phyloP scores from a whole-genome alignment of 30 jellyfish, hydroid and myxozoan genomes.

The Aurelia coerulea region DNA sequence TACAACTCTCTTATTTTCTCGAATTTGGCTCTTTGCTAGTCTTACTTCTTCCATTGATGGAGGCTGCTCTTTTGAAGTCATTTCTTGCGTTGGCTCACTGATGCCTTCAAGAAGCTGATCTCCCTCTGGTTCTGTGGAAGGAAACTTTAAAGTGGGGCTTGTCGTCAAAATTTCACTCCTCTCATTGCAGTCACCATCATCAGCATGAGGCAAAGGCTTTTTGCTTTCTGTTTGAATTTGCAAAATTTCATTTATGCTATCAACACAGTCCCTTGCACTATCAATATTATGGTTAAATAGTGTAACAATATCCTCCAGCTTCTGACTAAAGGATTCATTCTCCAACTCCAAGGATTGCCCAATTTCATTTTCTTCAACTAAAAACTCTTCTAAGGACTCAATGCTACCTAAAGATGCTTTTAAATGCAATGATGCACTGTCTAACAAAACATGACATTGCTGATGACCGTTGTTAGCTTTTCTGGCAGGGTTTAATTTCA shows the following conservation, averaged over 20 bases:
- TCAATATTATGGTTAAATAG: slow-evolving; percentile 19
- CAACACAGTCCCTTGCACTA: slow-evolving; percentile 40
- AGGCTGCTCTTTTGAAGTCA: neutral
- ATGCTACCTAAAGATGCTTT: slow-evolving; percentile 41
- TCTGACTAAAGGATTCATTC: neutral
- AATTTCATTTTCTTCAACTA: neutral
- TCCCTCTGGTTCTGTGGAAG: slow-evolving; percentile 33
- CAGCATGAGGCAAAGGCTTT: neutral
- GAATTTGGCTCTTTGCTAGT: slow-evolving; percentile 22
- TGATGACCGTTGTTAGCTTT: neutral
- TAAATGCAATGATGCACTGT: slow-evolving; percentile 49
- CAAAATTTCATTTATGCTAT: neutral
- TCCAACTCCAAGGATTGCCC: neutral
- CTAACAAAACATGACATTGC: neutral
- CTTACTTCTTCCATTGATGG: neutral
- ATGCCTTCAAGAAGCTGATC: slow-evolving; percentile 52
- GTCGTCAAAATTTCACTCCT: neutral
- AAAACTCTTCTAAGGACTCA: slow-evolving; percentile 3
- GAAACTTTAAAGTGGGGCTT: neutral
- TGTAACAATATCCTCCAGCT: neutral
- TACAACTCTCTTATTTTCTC: slow-evolving; percentile 38
- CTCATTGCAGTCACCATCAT: neutral
- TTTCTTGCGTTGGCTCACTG: slow-evolving; percentile 21
- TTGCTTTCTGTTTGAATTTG: neutral
- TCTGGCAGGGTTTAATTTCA: neutral